Conservation (phyloP, 2,797 vertebrate species). For the Lacerta viridis region DNA sequence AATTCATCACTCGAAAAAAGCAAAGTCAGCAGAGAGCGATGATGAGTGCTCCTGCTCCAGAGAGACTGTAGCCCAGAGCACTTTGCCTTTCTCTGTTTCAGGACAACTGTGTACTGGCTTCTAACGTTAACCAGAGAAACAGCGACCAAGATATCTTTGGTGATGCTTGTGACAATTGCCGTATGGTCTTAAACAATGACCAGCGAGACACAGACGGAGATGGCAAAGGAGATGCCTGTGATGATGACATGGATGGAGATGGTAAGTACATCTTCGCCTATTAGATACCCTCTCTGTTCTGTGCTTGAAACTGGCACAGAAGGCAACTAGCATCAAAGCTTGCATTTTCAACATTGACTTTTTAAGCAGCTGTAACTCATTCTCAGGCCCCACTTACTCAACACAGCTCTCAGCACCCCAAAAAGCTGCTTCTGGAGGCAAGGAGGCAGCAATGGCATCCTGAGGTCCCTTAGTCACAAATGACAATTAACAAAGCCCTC, state of each 20-base stretch:
- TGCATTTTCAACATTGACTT: neutral
- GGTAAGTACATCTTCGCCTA: constrained; percentile 79
- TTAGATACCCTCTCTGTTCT: neutral
- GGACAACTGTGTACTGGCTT: constrained; percentile 95
- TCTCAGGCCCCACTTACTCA: neutral
- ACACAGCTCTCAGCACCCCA: neutral
- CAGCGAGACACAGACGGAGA: constrained; percentile 95
- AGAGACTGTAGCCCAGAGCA: neutral
- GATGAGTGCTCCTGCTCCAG: neutral
- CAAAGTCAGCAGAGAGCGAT: constrained; percentile 7
- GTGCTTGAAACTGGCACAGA: constrained; percentile 19
- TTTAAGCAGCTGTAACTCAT: neutral
- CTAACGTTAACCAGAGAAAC: constrained; percentile 94
- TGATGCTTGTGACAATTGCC: constrained; percentile 97
- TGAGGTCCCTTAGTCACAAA: neutral
- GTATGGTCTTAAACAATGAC: constrained; percentile 90
- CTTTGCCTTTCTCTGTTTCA: constrained; percentile 66
- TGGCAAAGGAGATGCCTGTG: constrained; percentile 94
- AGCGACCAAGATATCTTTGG: constrained; percentile 94
- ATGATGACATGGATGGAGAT: constrained; percentile 99
- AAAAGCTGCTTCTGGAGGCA: neutral
- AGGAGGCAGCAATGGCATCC: neutral
- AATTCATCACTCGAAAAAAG: constrained; percentile 18
- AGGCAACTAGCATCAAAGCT: rapidly evolving
- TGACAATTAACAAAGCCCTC: neutral